Evolutionary conservation across 2,888 invertebrate species (phyloP), one percentile per base, ranked within the genome.

Genomic region (Chrysodeixis includens): DNA sequence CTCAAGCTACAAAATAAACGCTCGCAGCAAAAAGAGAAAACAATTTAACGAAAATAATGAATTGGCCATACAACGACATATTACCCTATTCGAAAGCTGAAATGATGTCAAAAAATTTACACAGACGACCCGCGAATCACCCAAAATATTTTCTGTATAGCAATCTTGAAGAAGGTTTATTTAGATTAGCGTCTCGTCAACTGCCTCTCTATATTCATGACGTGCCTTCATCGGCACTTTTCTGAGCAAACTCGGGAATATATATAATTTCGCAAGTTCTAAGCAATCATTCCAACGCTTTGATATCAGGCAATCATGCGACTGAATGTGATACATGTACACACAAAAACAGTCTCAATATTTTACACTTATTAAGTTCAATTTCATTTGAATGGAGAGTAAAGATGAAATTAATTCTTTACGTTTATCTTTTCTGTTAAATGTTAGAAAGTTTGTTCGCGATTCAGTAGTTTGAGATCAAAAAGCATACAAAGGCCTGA

Each of bases 141-240:
- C 81, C 83, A 59, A 82, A 88, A 87, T 85, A 88, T 86, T 87
- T 85, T 82, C 81, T 76, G 61, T 72, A 74, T 76, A 79, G 83
- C 83, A 85, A 86, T 85, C 81, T 84, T 73, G 74, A 71, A 79
- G 81, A 70, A 82, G 79, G 83, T 87, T 88, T 89, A 89, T 88
- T 90, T 87, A 88, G 88, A 89, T 90, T 89, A 89, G 83, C 83
- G 83, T 74, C 83, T 83, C 84, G 80, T 85, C 83, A 84, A 82
- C 70, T 74, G 73, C 68, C 82, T 82, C 79, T 89, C 79, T 84
- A 86, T 88, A 89, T 90, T 88, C 89, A 89, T 90, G 86, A 83
- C 80, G 76, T 81, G 81, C 76, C 78, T 74, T 76, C 70, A 63
- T 74, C 72, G 77, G 73, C 80, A 87, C 81, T 83, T 85, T 83